A percentile compares a stretch with the other conserved stretches of the same genome.
Conservation (phyloP, 1,140 invertebrate species). For the roundworm (Caenorhabditis elegans) region WBcel235 BX284605.5:6900001-6900500, state of each 20-base stretch:
- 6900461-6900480: slow-evolving; percentile 22
- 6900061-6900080: neutral
- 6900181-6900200: neutral
- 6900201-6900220: slow-evolving; percentile 9
- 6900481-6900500: neutral
- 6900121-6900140: neutral
- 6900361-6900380: neutral
- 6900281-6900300: neutral
- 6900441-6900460: slow-evolving; percentile 23
- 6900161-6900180: slow-evolving; percentile 16
- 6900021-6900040: neutral
- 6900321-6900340: neutral
- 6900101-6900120: slow-evolving; percentile 28
- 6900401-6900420: neutral
- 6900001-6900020: slow-evolving; percentile 7
- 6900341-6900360: neutral
- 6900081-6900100: slow-evolving; percentile 14
- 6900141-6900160: slow-evolving; percentile 30
- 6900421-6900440: neutral
- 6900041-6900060: neutral
- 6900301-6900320: neutral
- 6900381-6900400: neutral
- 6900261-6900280: neutral
- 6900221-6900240: neutral
- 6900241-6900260: neutral